A percentile compares a stretch with the other conserved stretches of the same genome.
phyloP scores from a whole-genome alignment of 2,113 vertebrate genomes.

The Grantiella picta region DNA sequence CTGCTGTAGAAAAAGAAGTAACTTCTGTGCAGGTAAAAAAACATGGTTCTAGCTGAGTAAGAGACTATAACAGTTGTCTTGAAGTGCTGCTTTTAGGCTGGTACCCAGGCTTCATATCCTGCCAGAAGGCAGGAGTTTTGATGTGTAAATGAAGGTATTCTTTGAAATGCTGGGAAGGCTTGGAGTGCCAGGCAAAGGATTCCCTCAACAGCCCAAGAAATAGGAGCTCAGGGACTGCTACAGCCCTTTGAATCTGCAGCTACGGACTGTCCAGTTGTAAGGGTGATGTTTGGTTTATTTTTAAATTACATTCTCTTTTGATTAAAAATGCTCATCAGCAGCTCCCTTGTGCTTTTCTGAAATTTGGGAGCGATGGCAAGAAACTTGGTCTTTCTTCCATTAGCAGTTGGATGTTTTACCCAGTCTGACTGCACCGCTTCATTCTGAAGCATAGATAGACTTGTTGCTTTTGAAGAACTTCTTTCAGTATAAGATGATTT shows the following conservation, averaged over 20 bases:
- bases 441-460: not conserved
- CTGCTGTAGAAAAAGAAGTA: not conserved
- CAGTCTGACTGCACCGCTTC: not conserved
- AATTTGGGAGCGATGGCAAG: not conserved
- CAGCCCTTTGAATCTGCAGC: not conserved
- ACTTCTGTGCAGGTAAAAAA: not conserved
- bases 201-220: not conserved
- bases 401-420: not conserved
- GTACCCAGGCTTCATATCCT: not conserved
- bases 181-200: not conserved
- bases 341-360: not conserved
- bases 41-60: not conserved
- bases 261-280: not conserved
- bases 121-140: not conserved
- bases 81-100: not conserved
- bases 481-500: not conserved
- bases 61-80: not conserved
- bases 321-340: not conserved
- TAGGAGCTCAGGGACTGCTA: not conserved
- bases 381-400: not conserved
- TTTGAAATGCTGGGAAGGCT: not conserved
- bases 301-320: not conserved
- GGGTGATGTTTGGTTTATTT: not conserved
- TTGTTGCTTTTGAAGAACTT: not conserved
- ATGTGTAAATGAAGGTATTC: conserved; percentile 2